Evolutionary conservation across 1,140 invertebrate genomes (phyloP), one percentile per base, ranked within the genome.

Genomic region (Cyclargus thomasi): DNA sequence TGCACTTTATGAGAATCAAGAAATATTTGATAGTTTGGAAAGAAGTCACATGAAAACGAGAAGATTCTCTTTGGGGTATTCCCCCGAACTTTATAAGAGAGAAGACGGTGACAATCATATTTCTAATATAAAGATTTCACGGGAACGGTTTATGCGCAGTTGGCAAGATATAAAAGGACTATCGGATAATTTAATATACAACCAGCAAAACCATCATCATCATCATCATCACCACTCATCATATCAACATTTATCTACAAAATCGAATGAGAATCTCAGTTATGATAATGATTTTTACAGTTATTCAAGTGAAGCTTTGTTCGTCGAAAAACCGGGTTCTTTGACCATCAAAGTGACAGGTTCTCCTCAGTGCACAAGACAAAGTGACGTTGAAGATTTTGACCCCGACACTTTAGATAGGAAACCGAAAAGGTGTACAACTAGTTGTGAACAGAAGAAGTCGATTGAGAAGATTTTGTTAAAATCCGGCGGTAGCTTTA

Each of bases 351-450:
- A 95, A 82, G 94, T 95, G 0, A 92, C 94, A 72, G 95, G 95
- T 59, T 94, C 94, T 3, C 92, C 94, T 10, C 62, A 88, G 64
- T 83, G 83, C 73, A 81, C 75, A 63, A 82, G 79, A 66, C 72
- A 70, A 65, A 83, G 79, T 14, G 70, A 75, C 23, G 78, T 70
- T 11, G 95, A 96, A 70, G 92, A 93, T 67, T 97, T 96, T 77
- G 96, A 97, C 78, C 95, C 95, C 0, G 96, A 97, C 74, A 97
- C 96, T 1, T 82, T 97, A 18, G 96, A 97, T 76, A 91, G 95
- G 18, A 96, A 96, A 81, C 94, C 95, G 17, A 87, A 80, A 65
- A 84, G 65, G 64, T 29, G 22, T 53, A 17, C 67, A 71, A 36
- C 65, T 21, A 21, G 63, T 71, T 11, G 82, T 80, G 74, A 65